Base-by-base conservation (phyloP, 2,113 vertebrate genomes). In the Pachypanchax playfairii region DNA sequence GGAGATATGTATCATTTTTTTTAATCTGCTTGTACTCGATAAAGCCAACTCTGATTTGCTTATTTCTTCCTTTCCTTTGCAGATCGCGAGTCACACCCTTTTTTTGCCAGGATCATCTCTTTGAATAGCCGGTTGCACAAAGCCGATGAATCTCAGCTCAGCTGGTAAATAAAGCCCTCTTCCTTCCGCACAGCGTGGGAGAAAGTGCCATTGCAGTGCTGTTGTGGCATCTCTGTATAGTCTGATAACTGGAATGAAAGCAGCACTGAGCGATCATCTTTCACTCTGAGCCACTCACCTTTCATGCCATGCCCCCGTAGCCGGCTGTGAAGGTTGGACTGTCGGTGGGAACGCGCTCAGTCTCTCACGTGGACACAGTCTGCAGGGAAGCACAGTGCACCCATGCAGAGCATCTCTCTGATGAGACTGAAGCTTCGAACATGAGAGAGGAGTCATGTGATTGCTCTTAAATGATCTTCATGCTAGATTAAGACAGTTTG, bases 191-290 rank as follows among this genome's bases (percentile, higher is more conserved):
- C 68, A 77, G 71, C 38, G 80, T 82, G 85, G 84, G 88, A 88
- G 87, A 84, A 79, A 85, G 82, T 79, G 75, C 72, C 71, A 83
- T 83, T 80, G 81, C 75, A 13, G 70, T 14, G 54, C 63, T 73
- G 79, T 63, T 66, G 61, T n/a, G 53, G 65, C 14, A 74, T 87
- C 39, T 65, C 73, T 39, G 70, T 62, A 28, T 3, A 60, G 83
- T 66, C 75, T 57, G 86, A 89, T 87, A 90, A 85, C 77, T 11
- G 60, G 72, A 76, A 86, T 76, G 77, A 90, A 90, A 87, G 87
- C 65, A 22, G 58, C 22, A 71, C 77, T 28, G 81, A 63, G 87
- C 28, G 90, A 93, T 93, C 90, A 17, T 83, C 90, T 95, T 94
- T 92, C 93, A 87, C 83, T 76, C 62, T 49, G 79, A 81, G 75